phyloP scores from a whole-genome alignment of 2,113 vertebrate species.

The Lepisosteus osseus region DNA sequence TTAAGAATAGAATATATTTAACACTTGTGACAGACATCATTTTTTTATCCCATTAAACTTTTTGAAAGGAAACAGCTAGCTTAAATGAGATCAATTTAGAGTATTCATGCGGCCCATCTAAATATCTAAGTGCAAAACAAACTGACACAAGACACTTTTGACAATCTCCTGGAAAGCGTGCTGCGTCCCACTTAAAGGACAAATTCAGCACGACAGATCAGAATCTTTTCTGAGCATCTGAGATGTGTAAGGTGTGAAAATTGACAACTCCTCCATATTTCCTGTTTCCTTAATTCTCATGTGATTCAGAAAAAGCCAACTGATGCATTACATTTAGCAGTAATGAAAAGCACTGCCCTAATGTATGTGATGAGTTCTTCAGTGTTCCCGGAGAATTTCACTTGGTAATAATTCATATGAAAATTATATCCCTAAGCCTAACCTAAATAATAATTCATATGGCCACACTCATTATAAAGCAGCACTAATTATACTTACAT shows the following conservation, averaged over 20 bases:
- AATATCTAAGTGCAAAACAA: background rate
- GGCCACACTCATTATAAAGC: conserved; percentile 41
- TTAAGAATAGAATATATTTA: conserved; percentile 14
- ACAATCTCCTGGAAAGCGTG: background rate
- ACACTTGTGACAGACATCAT: conserved; percentile 15
- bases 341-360: conserved; percentile 29
- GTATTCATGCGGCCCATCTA: background rate
- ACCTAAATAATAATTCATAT: conserved; percentile 37
- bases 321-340: conserved; percentile 34
- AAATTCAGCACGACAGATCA: background rate
- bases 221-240: conserved; percentile 3
- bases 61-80: conserved; percentile 22
- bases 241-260: background rate
- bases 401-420: conserved; percentile 46
- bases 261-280: background rate
- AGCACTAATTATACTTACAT: conserved; percentile 36
- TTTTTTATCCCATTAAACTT: conserved; percentile 19
- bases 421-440: conserved; percentile 49
- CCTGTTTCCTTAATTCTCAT: conserved; percentile 11
- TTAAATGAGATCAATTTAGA: conserved; percentile 11
- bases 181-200: background rate
- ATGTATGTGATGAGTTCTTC: conserved; percentile 40
- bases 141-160: background rate
- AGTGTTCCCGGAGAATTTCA: conserved; percentile 41
- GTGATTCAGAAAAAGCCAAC: conserved; percentile 25